Evolutionary conservation across 1,140 invertebrate species (phyloP).

Genomic region (Lucilia cuprina): DNA sequence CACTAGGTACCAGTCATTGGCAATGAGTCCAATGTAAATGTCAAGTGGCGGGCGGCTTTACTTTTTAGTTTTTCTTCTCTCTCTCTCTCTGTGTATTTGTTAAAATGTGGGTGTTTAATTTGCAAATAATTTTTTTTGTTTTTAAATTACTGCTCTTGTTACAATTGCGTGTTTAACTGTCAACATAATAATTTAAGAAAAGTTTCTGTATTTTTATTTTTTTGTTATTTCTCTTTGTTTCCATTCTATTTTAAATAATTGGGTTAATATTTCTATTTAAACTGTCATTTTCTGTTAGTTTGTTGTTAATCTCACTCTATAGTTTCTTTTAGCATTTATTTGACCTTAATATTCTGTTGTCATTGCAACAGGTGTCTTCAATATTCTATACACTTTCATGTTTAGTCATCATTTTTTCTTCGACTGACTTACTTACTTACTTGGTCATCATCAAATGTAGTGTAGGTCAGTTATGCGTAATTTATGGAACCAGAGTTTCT

Average conservation of each 20-base stretch:
- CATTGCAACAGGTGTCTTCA: not conserved
- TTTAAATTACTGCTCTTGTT: not conserved
- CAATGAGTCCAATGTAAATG: not conserved
- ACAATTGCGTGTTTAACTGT: not conserved
- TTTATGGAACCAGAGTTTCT: not conserved
- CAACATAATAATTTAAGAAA: not conserved
- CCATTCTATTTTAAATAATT: not conserved
- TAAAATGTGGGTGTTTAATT: not conserved
- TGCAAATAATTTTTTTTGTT: not conserved
- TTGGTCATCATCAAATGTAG: not conserved
- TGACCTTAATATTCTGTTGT: not conserved
- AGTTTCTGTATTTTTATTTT: too few relatives aligned
- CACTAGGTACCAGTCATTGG: not conserved
- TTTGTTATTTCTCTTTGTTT: not conserved
- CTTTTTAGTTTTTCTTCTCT: not conserved
- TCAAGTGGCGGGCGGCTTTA: not conserved
- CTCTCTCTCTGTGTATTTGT: not conserved
- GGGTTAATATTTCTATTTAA: not conserved
- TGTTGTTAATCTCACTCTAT: not conserved
- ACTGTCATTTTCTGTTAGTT: slow-evolving; percentile 1
- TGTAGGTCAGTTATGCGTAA: slow-evolving; percentile 32
- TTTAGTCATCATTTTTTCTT: not conserved
- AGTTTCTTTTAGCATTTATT: not conserved
- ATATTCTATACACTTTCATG: not conserved
- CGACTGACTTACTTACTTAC: not conserved